These are phyloP conservation scores for Diglossa cyanea DNA, from an alignment of 2,797 vertebrate species.

Conservation along the genomic window DNA sequence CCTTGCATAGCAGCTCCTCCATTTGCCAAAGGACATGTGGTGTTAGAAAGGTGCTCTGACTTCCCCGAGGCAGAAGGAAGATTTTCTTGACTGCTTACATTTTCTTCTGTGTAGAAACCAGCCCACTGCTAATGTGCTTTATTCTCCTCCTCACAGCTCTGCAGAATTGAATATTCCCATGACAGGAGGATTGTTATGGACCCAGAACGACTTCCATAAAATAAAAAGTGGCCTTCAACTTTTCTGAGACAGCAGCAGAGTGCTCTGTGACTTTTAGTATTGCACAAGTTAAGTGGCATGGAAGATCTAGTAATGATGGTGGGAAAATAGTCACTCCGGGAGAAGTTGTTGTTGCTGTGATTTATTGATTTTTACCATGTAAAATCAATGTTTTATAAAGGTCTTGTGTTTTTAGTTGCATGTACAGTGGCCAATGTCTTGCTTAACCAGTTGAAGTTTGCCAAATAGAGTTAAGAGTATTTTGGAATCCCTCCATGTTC, in stretches of 20 bases:
- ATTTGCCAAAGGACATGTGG: neutral
- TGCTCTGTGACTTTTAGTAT: neutral
- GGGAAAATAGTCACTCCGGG: neutral
- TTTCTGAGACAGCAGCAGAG: constrained; percentile 64
- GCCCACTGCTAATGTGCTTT: neutral
- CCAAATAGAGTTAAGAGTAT: neutral
- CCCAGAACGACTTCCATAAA: constrained; percentile 74
- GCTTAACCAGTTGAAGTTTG: neutral
- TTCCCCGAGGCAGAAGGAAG: neutral
- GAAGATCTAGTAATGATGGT: neutral
- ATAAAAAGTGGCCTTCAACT: constrained; percentile 78
- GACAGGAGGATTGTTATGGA: constrained; percentile 76
- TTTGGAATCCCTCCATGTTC: neutral
- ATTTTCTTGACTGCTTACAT: neutral
- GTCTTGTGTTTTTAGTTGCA: neutral
- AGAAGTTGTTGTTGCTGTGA: neutral
- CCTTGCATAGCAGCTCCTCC: neutral
- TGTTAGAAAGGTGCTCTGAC: neutral
- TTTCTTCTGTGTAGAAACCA: neutral
- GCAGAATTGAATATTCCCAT: constrained; percentile 41
- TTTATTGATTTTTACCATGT: neutral
- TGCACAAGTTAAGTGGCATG: neutral
- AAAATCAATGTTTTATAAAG: neutral
- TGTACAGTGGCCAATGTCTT: neutral
- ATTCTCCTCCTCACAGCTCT: constrained; percentile 45